Evolutionary conservation across 2,888 invertebrate species (phyloP).

Genomic region (Zeuzera pyrina): DNA sequence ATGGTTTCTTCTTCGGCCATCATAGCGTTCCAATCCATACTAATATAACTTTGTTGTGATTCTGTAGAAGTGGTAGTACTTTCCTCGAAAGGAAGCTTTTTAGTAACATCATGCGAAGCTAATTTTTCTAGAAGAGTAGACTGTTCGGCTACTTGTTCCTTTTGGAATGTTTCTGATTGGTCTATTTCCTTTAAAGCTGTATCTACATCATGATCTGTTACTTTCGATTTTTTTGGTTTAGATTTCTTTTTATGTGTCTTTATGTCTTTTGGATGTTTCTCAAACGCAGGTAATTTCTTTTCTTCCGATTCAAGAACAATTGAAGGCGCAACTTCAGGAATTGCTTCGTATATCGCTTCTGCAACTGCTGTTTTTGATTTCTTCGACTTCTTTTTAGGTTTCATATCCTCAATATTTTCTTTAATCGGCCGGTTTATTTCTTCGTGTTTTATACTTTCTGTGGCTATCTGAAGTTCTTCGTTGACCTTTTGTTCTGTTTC

Average conservation of each 20-base stretch:
- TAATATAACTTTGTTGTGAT: conserved; percentile 27
- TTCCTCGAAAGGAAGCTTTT: conserved; percentile 6
- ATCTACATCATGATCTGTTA: conserved; percentile 36
- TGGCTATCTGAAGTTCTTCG: background rate
- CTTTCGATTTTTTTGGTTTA: conserved; percentile 37
- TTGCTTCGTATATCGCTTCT: background rate
- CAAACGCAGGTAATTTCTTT: conserved; percentile 5
- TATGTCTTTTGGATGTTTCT: conserved; percentile 20
- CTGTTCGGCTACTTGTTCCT: background rate
- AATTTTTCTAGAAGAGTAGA: background rate
- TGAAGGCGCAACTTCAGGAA: conserved; percentile 2
- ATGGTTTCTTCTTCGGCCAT: conserved; percentile 50
- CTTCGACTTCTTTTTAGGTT: conserved; percentile 1
- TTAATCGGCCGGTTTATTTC: background rate
- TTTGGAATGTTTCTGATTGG: conserved; percentile 19
- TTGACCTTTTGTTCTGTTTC: background rate
- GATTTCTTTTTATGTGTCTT: conserved; percentile 39
- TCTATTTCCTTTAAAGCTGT: conserved; percentile 38
- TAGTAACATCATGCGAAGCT: conserved; percentile 3
- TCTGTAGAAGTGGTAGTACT: conserved; percentile 6
- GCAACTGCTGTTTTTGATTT: conserved; percentile 7
- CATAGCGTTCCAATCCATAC: conserved; percentile 57
- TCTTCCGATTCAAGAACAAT: conserved; percentile 10
- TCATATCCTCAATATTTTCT: background rate
- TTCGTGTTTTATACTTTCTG: conserved; percentile 3